These are phyloP conservation scores for Staurois parvus DNA, from an alignment of 2,797 vertebrate genomes.

Conservation along the genomic window DNA sequence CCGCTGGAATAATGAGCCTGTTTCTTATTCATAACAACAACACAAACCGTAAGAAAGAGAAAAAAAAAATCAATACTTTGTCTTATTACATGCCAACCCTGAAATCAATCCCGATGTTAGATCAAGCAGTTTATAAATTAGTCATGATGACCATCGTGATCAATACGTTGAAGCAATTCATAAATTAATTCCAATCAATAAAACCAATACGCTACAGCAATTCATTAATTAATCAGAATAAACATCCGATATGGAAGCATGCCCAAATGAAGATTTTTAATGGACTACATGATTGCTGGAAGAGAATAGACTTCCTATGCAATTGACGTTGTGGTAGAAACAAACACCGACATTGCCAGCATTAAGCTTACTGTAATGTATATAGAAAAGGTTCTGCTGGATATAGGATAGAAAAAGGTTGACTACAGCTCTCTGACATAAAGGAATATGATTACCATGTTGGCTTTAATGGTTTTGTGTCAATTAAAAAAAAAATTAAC, in stretches of 20 bases:
- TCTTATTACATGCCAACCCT: conserved; percentile 53
- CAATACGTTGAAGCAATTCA: conserved; percentile 56
- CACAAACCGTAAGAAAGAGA: not conserved
- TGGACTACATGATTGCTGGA: conserved; percentile 42
- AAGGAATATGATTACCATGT: not conserved
- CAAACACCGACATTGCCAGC: conserved; percentile 26
- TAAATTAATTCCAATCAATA: conserved; percentile 61
- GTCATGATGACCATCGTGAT: conserved; percentile 57
- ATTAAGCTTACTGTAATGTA: conserved; percentile 35
- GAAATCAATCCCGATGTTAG: conserved; percentile 57
- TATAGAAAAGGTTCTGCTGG: not conserved
- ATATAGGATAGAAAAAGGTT: not conserved
- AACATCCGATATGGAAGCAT: conserved; percentile 29
- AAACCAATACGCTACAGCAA: conserved; percentile 57
- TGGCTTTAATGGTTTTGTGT: too few relatives aligned
- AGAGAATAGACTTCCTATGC: conserved; percentile 34
- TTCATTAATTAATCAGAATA: conserved; percentile 59
- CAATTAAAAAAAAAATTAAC: too few relatives aligned
- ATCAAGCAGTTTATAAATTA: conserved; percentile 63
- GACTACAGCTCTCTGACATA: conserved; percentile 4
- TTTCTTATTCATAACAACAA: conserved; percentile 58
- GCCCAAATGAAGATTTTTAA: conserved; percentile 45
- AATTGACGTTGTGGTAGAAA: conserved; percentile 23
- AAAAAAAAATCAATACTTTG: conserved; percentile 52
- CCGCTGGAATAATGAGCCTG: conserved; percentile 32